A percentile compares a stretch with the other conserved stretches of the same genome.
Conservation (phyloP, 2,797 vertebrate species). For the Crocodylus rhombifer region DNA sequence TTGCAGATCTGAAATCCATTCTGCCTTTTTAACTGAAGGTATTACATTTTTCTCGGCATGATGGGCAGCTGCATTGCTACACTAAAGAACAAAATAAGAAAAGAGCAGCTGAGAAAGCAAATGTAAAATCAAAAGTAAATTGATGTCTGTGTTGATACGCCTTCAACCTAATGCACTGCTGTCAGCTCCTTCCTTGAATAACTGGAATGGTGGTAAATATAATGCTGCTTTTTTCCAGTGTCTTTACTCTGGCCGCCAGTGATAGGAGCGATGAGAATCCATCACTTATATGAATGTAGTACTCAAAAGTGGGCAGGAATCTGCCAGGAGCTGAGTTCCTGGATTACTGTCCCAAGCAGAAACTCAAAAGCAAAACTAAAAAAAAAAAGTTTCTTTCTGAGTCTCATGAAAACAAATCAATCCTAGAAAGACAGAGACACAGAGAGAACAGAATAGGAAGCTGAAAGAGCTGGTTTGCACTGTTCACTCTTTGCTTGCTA, state of each 20-base stretch:
- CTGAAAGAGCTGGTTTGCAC: neutral
- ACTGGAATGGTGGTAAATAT: neutral
- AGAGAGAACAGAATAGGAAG: neutral
- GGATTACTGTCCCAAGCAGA: neutral
- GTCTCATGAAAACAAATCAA: neutral
- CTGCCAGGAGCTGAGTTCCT: neutral
- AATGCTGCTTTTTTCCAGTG: neutral
- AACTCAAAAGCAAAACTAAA: neutral
- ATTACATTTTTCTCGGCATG: neutral
- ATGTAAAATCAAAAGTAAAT: neutral
- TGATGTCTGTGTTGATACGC: rapidly evolving
- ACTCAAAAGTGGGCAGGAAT: neutral
- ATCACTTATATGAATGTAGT: neutral
- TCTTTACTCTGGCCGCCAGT: neutral
- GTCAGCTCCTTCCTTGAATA: rapidly evolving
- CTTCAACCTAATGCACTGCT: neutral
- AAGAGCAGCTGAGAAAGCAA: neutral
- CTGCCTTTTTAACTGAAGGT: neutral
- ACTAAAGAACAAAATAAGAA: neutral
- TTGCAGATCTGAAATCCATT: neutral
- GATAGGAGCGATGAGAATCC: neutral
- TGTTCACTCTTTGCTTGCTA: neutral
- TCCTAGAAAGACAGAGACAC: neutral
- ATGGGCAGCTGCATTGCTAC: neutral
- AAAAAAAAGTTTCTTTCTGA: neutral